Evolutionary conservation across 2,113 vertebrate genomes (phyloP), one percentile per base, ranked within the genome.

Genomic region (Zosterops borbonicus): DNA sequence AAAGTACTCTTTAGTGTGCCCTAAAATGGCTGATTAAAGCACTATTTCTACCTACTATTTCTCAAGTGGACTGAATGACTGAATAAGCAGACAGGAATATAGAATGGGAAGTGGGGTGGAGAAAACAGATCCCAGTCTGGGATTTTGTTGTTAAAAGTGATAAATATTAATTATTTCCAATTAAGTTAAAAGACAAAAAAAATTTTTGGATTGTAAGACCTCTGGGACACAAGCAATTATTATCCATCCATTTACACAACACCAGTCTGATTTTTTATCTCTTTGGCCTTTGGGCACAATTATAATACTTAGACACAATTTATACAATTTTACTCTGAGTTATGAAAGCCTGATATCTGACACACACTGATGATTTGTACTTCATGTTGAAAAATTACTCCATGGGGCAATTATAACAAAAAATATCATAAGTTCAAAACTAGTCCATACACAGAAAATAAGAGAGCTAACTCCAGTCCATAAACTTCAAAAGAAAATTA

Each of bases 161-260:
- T 91, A 91, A 96, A 95, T 91, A 92, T 89, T 91, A 91, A 96
- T 94, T 92, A 91, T 95, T 91, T 94, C 52, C 46, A 82, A 79
- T 89, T 94, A 94, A 94, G 58, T 73, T 89, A 64, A 87, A 73
- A 93, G 5, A 33, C 3, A 44, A 59, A 91, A 78, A 2, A 14
- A 10, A 27, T 11, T 67, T 83, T 83, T 62, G 1, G 6, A 85
- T 47, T 64, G 31, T 41, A 87, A 89, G 41, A 73, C n/a, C 46
- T 75, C 62, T 91, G 92, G 76, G 76, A 91, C 46, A 71, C 20
- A 63, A 25, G 37, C 22, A 90, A 71, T 84, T 83, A 87, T 92
- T 91, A 64, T 90, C 69, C 49, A 87, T 52, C n/a, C 53, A 84
- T 89, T 82, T 86, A 87, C 41, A 94, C 73, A 94, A 75, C 58